phyloP scores from a whole-genome alignment of 2,113 vertebrate genomes.

The Peucedramus taeniatus region DNA sequence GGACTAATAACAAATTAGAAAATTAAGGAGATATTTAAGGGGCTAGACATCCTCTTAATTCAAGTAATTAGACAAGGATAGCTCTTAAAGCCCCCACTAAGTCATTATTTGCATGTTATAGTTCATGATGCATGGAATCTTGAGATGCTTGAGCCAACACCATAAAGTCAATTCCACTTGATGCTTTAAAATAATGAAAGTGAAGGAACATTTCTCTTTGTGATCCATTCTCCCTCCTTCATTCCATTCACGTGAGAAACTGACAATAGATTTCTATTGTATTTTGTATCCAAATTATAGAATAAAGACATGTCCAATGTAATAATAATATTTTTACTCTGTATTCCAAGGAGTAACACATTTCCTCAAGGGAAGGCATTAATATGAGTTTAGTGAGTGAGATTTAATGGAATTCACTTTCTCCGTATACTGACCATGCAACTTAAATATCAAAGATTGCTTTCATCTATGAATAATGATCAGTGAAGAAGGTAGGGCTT shows the following conservation, averaged over 20 bases:
- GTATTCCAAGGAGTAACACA: neutral
- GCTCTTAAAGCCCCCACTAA: neutral
- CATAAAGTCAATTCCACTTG: neutral
- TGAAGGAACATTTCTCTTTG: neutral
- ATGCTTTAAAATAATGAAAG: neutral
- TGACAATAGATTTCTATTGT: neutral
- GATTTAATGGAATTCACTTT: neutral
- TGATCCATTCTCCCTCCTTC: neutral
- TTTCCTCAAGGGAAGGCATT: neutral
- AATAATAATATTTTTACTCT: neutral
- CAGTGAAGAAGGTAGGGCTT: neutral
- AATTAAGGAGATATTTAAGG: neutral
- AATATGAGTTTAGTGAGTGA: neutral
- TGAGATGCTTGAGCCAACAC: neutral
- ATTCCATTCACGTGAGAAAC: neutral
- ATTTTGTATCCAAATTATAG: neutral
- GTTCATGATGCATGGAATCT: neutral
- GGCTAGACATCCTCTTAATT: neutral
- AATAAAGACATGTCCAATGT: neutral
- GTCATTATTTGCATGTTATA: neutral
- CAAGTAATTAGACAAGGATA: neutral
- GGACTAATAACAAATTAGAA: neutral
- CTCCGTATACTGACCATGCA: neutral
- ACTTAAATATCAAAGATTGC: neutral
- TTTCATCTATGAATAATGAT: neutral